These are phyloP conservation scores for Xanthorhoe designata DNA, from an alignment of 2,888 invertebrate species.

Conservation along the genomic window DNA sequence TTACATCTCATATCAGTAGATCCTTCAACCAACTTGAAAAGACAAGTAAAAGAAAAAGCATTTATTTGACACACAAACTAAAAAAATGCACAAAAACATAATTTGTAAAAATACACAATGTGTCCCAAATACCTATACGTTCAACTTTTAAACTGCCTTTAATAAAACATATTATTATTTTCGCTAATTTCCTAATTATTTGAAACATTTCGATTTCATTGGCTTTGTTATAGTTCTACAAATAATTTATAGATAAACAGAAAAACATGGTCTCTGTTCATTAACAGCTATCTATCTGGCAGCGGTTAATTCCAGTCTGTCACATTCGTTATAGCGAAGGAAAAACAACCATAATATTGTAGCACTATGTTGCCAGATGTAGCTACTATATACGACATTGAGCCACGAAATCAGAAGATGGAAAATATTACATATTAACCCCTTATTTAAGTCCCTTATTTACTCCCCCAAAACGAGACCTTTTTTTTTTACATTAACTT, in stretches of 20 bases:
- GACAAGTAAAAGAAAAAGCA: not conserved
- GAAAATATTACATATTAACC: not conserved
- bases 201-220: no score
- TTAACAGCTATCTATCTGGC: constrained; percentile 9
- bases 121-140: no score
- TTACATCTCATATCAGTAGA: not conserved
- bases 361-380: constrained; percentile 8
- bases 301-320: constrained; percentile 23
- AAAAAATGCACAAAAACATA: no score
- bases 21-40: not conserved
- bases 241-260: not conserved
- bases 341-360: constrained; percentile 30
- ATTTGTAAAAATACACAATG: no score
- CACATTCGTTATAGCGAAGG: constrained; percentile 13
- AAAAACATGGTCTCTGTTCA: not conserved
- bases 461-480: no score
- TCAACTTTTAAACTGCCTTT: no score
- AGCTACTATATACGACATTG: constrained; percentile 8
- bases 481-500: no score
- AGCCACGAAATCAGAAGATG: constrained; percentile 8
- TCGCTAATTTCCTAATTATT: no score
- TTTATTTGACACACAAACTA: no score
- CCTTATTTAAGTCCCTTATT: no score
- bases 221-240: no score
- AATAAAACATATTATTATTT: no score